Base-by-base conservation (phyloP, 2,888 invertebrate species). In the Macaria liturata region DNA sequence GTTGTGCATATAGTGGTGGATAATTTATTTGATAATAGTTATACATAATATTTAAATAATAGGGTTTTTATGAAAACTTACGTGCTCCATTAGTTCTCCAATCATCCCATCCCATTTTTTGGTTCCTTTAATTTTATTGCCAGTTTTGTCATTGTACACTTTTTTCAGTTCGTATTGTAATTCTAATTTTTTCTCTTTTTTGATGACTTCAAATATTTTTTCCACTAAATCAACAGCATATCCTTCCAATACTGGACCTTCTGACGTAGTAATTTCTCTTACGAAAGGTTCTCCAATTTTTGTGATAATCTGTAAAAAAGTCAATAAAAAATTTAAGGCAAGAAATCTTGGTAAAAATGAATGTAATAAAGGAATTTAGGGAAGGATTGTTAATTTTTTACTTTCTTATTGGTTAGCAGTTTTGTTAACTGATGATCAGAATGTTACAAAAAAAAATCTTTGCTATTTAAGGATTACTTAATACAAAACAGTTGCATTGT, bases 191-290 rank as follows among this genome's bases (percentile, higher is more conserved):
- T 75, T 61, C 9, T 74, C 42, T 46, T 71, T 64, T 48, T 72
- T 80, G n/a, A 91, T 86, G 3, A 74, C 61, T 51, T 81, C 62
- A 61, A 91, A 94, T 57, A 99, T 95, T 62, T 94, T 94, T 9
- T 95, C 86, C 58, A 98, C 95, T 0, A 99, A 88, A 80, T 99
- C 98, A 52, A 98, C 94, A 3, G 97, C 95, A 78, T 96, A 99
- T 0, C 98, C 98, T 72, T 95, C 95, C 72, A 93, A 96, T 8
- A 93, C 88, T 3, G 71, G 73, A 1, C 80, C 83, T 30, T 81
- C 81, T 37, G 78, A 77, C 9, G 65, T 61, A 20, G 75, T 66
- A 9, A 62, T 49, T 49, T 72, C 61, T 52, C 80, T 71, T 52
- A 84, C 85, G 67, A 91, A 91, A 3, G 91, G 91, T 63, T 70